A percentile compares a stretch with the other conserved stretches of the same genome.
Evolutionary conservation across 2,797 vertebrate species (phyloP).

Genomic region (Periparus ater): DNA sequence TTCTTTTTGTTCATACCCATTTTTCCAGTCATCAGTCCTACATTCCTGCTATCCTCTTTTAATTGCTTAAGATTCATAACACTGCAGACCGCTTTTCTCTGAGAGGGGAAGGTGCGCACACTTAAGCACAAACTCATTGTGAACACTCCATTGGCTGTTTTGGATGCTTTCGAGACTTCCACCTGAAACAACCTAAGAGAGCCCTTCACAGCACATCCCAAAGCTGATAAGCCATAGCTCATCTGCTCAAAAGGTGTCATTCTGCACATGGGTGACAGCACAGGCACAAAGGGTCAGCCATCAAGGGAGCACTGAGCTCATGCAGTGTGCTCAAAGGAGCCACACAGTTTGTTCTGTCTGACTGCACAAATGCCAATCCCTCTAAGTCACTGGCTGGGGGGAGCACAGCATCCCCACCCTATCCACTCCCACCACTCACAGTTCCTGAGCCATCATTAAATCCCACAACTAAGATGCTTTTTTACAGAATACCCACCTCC

Average conservation of each 20-base stretch:
- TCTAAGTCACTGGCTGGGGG: not conserved
- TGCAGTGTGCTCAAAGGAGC: not conserved
- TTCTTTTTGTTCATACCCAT: not conserved
- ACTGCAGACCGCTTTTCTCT: not conserved
- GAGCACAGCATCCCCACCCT: not conserved
- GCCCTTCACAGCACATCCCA: not conserved
- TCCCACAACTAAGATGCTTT: not conserved
- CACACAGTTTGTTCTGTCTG: not conserved
- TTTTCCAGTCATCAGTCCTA: not conserved
- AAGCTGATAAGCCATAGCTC: not conserved
- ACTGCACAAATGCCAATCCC: not conserved
- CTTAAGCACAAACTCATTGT: rapidly evolving
- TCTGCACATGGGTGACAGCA: not conserved
- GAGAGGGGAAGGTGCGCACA: not conserved
- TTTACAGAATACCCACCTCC: not conserved
- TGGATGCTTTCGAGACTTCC: not conserved
- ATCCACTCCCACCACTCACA: not conserved
- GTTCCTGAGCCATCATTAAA: not conserved
- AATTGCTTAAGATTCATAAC: not conserved
- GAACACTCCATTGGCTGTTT: not conserved
- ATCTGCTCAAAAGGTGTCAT: not conserved
- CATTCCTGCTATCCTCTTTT: not conserved
- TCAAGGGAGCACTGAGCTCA: not conserved
- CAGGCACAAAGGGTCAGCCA: not conserved
- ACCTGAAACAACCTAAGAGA: not conserved